Conservation (phyloP, 2,113 vertebrate species). For the Mobula birostris region DNA sequence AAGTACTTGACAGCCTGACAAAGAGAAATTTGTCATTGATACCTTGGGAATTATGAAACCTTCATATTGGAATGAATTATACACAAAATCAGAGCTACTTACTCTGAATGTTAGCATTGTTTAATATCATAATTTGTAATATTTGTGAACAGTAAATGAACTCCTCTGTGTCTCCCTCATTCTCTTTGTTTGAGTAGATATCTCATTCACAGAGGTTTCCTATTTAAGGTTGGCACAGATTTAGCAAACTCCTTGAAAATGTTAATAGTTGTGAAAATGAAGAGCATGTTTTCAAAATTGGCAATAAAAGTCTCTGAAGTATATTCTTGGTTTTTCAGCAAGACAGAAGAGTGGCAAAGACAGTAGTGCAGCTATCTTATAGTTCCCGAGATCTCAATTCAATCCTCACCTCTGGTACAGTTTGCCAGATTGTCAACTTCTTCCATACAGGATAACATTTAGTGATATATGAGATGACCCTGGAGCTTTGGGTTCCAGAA, state of each 20-base stretch:
- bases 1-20: not conserved
- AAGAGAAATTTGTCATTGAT: not conserved
- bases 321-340: not conserved
- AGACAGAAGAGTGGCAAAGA: too few species aligned
- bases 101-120: not conserved
- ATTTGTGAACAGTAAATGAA: not conserved
- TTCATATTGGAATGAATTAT: slow-evolving; percentile 13
- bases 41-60: slow-evolving; percentile 22
- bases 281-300: too few species aligned
- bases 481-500: too few species aligned
- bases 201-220: not conserved
- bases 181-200: not conserved
- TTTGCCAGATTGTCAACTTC: too few species aligned
- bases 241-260: not conserved
- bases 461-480: too few species aligned
- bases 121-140: not conserved
- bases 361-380: too few species aligned
- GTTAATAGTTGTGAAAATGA: not conserved
- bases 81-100: too few species aligned
- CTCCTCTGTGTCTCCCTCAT: not conserved
- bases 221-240: not conserved
- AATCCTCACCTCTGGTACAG: too few species aligned
- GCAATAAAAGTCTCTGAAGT: not conserved
- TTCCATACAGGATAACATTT: too few species aligned
- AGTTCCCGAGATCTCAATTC: too few species aligned